Evolutionary conservation across 2,888 invertebrate genomes (phyloP).

Genomic region (Subacronicta megacephala): DNA sequence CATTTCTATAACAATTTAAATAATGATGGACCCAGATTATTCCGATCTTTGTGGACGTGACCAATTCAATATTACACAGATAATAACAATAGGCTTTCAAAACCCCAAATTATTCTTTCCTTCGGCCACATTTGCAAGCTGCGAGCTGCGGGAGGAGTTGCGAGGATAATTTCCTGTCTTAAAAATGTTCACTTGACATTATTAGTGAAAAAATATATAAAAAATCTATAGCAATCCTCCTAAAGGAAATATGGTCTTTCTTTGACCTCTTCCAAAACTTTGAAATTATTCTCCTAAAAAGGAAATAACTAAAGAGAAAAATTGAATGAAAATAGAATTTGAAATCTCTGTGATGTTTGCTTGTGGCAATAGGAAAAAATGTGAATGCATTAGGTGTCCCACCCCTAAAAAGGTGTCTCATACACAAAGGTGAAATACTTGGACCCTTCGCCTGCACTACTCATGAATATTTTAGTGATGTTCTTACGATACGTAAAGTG

Average conservation of each 20-base stretch:
- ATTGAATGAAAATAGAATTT: slow-evolving; percentile 79
- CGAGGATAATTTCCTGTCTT: slow-evolving; percentile 21
- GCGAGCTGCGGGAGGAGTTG: too few species aligned
- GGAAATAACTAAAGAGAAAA: slow-evolving; percentile 73
- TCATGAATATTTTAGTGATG: slow-evolving; percentile 83
- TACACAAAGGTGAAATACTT: slow-evolving; percentile 67
- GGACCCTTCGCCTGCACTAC: slow-evolving; percentile 75
- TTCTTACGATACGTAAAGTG: slow-evolving; percentile 72
- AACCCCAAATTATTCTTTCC: slow-evolving; percentile 21
- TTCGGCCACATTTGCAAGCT: slow-evolving; percentile 18
- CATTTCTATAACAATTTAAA: slow-evolving; percentile 1
- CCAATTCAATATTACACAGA: slow-evolving; percentile 32
- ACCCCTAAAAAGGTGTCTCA: slow-evolving; percentile 62
- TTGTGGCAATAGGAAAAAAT: slow-evolving; percentile 76
- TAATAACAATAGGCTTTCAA: slow-evolving; percentile 33
- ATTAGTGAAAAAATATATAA: slow-evolving; percentile 37
- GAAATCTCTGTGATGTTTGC: slow-evolving; percentile 81
- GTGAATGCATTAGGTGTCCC: slow-evolving; percentile 80
- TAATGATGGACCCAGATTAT: slow-evolving; percentile 26
- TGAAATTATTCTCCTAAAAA: slow-evolving; percentile 54
- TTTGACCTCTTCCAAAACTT: slow-evolving; percentile 47
- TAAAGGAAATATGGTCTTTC: slow-evolving; percentile 49
- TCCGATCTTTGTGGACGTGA: slow-evolving; percentile 27
- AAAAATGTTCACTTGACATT: slow-evolving; percentile 26
- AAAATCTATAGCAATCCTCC: slow-evolving; percentile 25